Conservation (phyloP, 2,113 vertebrate genomes). For the Bambusicola thoracicus region DNA sequence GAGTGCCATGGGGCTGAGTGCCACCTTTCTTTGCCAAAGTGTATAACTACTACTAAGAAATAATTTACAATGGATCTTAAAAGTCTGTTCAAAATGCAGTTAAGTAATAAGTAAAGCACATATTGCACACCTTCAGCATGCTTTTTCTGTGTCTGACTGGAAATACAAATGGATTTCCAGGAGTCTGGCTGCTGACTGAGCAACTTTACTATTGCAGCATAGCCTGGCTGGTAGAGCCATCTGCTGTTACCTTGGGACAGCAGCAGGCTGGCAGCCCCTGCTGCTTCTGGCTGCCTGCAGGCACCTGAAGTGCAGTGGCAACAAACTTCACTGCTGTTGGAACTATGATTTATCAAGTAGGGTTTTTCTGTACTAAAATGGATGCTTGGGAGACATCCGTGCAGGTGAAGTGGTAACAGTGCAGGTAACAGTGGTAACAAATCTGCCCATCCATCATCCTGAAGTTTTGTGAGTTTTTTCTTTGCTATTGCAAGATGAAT, state of each 20-base stretch:
- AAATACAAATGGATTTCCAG: not conserved
- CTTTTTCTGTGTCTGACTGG: not conserved
- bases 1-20: not conserved
- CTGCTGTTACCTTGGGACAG: not conserved
- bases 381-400: fast-evolving
- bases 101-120: not conserved
- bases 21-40: not conserved
- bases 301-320: not conserved
- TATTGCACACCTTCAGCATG: not conserved
- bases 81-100: not conserved
- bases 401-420: not conserved
- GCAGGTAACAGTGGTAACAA: no score
- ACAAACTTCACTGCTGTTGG: not conserved
- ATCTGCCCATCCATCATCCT: not conserved
- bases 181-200: not conserved
- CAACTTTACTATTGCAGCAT: not conserved
- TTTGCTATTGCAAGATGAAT: not conserved
- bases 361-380: not conserved
- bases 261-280: not conserved
- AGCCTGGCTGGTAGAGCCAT: constrained; percentile 25
- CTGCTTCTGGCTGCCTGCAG: not conserved
- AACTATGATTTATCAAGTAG: not conserved
- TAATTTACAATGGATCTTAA: not conserved
- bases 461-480: not conserved
- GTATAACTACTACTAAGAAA: not conserved